phyloP scores from a whole-genome alignment of 2,888 invertebrate genomes.

The Phlogophora meticulosa region DNA sequence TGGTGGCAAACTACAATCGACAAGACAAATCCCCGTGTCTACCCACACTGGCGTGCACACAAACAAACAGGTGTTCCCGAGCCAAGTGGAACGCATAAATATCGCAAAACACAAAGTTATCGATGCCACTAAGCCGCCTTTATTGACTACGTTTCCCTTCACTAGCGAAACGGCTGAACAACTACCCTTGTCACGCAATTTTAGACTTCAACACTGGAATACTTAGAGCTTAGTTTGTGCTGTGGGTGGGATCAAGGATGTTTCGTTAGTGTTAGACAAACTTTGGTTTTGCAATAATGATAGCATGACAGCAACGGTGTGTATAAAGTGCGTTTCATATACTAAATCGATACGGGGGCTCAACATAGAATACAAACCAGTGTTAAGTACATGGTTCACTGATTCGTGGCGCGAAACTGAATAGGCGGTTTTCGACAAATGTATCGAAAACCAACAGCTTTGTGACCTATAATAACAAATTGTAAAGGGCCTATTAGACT shows the following conservation, averaged over 20 bases:
- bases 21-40: conserved; percentile 49
- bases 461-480: background rate
- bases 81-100: conserved; percentile 87
- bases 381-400: conserved; percentile 70
- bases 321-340: conserved; percentile 81
- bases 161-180: conserved; percentile 76
- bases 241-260: conserved; percentile 53
- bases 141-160: conserved; percentile 83
- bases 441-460: conserved; percentile 1
- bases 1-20: conserved; percentile 48
- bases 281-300: conserved; percentile 84
- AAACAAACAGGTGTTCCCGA: conserved; percentile 80
- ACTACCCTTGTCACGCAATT: conserved; percentile 47
- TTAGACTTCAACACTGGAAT: conserved; percentile 58
- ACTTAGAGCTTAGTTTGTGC: conserved; percentile 64
- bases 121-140: conserved; percentile 88
- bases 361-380: conserved; percentile 78
- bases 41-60: conserved; percentile 61
- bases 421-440: conserved; percentile 13
- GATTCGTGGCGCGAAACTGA: conserved; percentile 55
- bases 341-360: conserved; percentile 81
- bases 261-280: conserved; percentile 74
- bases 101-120: conserved; percentile 88
- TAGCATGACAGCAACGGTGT: conserved; percentile 80
- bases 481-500: background rate